Conservation (phyloP, 2,113 vertebrate species). For the Rhinopomastus cyanomelas region DNA sequence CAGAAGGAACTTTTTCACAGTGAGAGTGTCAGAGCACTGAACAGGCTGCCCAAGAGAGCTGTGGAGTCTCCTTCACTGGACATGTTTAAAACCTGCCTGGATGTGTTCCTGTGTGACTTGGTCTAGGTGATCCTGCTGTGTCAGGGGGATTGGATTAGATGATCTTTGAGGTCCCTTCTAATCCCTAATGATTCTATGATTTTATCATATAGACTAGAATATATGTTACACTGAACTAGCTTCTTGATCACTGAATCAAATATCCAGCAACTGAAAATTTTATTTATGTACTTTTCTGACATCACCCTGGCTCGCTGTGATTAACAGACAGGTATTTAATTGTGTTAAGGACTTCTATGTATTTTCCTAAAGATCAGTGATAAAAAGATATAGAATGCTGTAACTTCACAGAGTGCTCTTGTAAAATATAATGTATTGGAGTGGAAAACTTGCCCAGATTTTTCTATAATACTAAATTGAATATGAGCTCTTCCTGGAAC, state of each 20-base stretch:
- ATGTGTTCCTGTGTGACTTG: too few species aligned
- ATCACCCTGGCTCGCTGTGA: not conserved
- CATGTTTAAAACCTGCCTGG: too few species aligned
- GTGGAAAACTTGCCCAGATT: not conserved
- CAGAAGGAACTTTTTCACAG: too few species aligned
- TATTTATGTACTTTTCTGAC: not conserved
- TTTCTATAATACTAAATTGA: conserved; percentile 34
- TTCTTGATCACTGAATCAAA: not conserved
- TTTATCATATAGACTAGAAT: not conserved
- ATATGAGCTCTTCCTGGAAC: not conserved
- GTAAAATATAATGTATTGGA: not conserved
- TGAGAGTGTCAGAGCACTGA: too few species aligned
- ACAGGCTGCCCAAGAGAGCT: too few species aligned
- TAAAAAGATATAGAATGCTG: not conserved
- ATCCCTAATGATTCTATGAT: too few species aligned
- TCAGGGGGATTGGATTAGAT: too few species aligned
- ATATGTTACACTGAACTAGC: not conserved
- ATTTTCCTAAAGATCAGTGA: not conserved
- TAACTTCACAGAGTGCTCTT: not conserved
- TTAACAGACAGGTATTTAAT: not conserved
- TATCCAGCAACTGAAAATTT: not conserved
- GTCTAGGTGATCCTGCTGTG: too few species aligned
- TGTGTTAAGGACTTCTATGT: not conserved
- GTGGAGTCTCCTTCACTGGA: too few species aligned
- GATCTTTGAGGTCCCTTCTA: too few species aligned